Evolutionary conservation across 1,140 invertebrate species (phyloP).

Genomic region (Amyelois transitella): DNA sequence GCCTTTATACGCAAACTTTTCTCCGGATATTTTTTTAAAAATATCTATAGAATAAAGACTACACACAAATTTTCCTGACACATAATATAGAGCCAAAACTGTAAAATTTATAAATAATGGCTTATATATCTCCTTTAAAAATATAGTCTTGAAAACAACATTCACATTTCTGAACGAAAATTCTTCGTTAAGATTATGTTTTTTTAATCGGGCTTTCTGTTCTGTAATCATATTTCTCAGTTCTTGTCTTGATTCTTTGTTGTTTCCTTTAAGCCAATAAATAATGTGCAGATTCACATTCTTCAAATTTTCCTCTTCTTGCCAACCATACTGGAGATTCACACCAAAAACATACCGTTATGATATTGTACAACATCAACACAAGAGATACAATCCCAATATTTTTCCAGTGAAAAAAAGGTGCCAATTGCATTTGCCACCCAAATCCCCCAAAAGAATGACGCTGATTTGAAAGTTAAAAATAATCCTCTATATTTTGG

Average conservation of each 20-base stretch:
- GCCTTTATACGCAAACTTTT: slow-evolving; percentile 8
- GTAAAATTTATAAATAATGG: neutral
- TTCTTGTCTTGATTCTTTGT: slow-evolving; percentile 20
- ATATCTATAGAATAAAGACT: slow-evolving; percentile 17
- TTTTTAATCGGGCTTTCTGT: neutral
- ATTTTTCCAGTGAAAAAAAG: slow-evolving; percentile 11
- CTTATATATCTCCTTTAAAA: neutral
- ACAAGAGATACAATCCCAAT: slow-evolving; percentile 5
- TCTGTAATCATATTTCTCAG: slow-evolving; percentile 9
- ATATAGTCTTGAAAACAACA: neutral
- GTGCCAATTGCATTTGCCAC: slow-evolving; percentile 15
- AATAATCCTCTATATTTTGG: slow-evolving; percentile 17
- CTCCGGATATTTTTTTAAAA: slow-evolving; percentile 4
- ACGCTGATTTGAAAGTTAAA: slow-evolving; percentile 8
- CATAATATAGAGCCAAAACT: neutral
- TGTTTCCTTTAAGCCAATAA: slow-evolving; percentile 24
- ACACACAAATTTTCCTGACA: slow-evolving; percentile 12
- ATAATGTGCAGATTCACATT: slow-evolving; percentile 18
- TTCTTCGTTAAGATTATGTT: neutral
- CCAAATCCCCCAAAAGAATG: slow-evolving; percentile 20
- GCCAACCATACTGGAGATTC: slow-evolving; percentile 34
- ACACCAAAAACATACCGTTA: neutral
- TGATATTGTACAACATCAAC: neutral
- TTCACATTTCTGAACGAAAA: neutral
- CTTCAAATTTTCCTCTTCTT: slow-evolving; percentile 19